Evolutionary conservation across 1,140 invertebrate genomes (phyloP), one percentile per base, ranked within the genome.

Genomic region (Batillaria attramentaria): DNA sequence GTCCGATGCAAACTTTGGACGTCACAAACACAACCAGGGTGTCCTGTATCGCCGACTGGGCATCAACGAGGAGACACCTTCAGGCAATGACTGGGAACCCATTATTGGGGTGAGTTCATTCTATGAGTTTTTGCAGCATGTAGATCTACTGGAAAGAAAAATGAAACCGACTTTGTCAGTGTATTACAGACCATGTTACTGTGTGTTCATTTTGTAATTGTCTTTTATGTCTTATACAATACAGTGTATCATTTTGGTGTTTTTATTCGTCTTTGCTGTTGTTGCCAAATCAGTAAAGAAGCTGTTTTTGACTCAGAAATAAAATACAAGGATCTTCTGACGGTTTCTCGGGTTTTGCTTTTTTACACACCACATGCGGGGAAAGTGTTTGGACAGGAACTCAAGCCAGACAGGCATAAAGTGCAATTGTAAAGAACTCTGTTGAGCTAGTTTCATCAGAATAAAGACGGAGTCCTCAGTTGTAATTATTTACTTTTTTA

Each of bases 71-170:
- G 92, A 93, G 39, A 94, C 94, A 91, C 93, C 94, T 10, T 92
- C 92, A 42, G 96, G 96, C 57, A 94, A 93, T 50, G 94, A 94
- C 37, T 97, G 96, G 96, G 93, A 94, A 82, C 92, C 93, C 33
- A 94, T 94, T 4, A 93, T 95, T 83, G 93, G 94, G 70, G 95
- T 95, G 90, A 92, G 92, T 77, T 46, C 33, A 42, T 35, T 6
- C 3, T 24, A 50, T 28, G 24, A 31, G 69, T 35, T 28, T 24
- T 66, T 24, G 37, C 8, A 69, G 24, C 10, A 62, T 18, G 24
- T 16, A 18, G 18, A 8, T 16, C 28, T 4, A 20, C 35, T 24
- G 10, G 33, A 3, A n/a, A 46, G 24, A 10, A 20, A 24, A 42
- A 24, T 60, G 39, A 10, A 33, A 35, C 16, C n/a, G 24, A 28